A percentile compares a stretch with the other conserved stretches of the same genome.
These are phyloP conservation scores for Chelonus formosanus DNA, from an alignment of 2,888 invertebrate species.

Conservation along the genomic window DNA sequence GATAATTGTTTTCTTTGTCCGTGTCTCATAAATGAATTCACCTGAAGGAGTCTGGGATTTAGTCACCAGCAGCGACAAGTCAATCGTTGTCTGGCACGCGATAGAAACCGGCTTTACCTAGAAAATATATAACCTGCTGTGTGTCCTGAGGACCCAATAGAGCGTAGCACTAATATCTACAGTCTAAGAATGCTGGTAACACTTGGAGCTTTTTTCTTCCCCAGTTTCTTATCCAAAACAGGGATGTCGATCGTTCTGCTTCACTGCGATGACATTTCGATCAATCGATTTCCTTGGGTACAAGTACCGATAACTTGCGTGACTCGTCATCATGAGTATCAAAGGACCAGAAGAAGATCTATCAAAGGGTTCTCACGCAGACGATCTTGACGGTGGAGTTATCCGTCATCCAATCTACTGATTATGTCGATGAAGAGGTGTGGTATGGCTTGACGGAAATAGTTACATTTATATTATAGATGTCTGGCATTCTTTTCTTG, in stretches of 20 bases:
- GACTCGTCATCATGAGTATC: no score
- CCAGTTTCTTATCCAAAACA: neutral
- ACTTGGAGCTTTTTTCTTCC: neutral
- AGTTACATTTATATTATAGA: slow-evolving; percentile 6
- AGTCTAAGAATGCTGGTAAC: neutral
- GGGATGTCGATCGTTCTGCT: slow-evolving; percentile 8
- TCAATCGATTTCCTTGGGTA: slow-evolving; percentile 1
- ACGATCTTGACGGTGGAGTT: slow-evolving; percentile 51
- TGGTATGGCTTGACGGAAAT: slow-evolving; percentile 2
- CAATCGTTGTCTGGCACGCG: slow-evolving; percentile 40
- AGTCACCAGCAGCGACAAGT: slow-evolving; percentile 40
- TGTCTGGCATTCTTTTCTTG: neutral
- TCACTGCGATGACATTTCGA: slow-evolving; percentile 19
- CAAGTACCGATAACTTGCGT: no score
- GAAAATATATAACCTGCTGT: slow-evolving; percentile 27
- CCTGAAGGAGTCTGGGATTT: slow-evolving; percentile 31
- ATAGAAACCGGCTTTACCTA: slow-evolving; percentile 35
- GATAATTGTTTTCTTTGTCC: slow-evolving; percentile 17
- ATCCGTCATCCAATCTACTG: slow-evolving; percentile 52
- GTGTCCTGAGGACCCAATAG: slow-evolving; percentile 8
- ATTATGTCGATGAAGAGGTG: slow-evolving; percentile 10
- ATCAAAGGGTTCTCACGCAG: slow-evolving; percentile 46
- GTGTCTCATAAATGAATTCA: slow-evolving; percentile 12
- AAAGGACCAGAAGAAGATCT: no score
- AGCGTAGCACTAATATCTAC: slow-evolving; percentile 13